Conservation (phyloP, 2,113 vertebrate genomes). For the Nothocercus nigrocapillus region DNA sequence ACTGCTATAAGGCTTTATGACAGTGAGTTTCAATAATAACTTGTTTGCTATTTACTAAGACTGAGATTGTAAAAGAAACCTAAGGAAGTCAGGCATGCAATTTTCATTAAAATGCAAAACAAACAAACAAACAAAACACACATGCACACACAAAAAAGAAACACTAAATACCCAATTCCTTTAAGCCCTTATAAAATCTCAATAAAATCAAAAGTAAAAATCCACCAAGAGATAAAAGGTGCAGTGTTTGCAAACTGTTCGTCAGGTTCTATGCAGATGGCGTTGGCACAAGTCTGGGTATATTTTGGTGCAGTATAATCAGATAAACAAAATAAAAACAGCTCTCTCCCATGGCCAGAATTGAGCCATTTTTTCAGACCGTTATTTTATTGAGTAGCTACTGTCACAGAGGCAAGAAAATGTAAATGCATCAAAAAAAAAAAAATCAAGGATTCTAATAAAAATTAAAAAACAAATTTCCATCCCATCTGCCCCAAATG, state of each 20-base stretch:
- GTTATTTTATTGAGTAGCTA: not conserved
- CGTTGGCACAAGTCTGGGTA: no score
- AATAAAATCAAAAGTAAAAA: not conserved
- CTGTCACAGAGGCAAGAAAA: not conserved
- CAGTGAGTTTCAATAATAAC: not conserved
- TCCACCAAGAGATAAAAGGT: not conserved
- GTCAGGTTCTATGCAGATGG: no score
- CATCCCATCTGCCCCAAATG: not conserved
- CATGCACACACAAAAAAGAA: no score
- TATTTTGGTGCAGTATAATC: no score
- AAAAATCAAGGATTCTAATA: not conserved
- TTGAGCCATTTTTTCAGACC: not conserved
- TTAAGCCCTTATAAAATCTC: not conserved
- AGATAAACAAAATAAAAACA: no score
- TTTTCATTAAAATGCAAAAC: not conserved
- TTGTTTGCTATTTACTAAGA: not conserved
- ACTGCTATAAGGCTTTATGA: not conserved
- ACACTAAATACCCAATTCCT: not conserved
- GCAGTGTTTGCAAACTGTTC: not conserved
- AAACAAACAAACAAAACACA: no score
- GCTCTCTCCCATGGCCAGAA: no score
- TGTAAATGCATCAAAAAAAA: not conserved
- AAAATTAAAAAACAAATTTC: not conserved
- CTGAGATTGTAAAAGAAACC: not conserved
- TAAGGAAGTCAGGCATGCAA: not conserved